Conservation (phyloP, 1,140 invertebrate genomes). For the Apis florea region DNA sequence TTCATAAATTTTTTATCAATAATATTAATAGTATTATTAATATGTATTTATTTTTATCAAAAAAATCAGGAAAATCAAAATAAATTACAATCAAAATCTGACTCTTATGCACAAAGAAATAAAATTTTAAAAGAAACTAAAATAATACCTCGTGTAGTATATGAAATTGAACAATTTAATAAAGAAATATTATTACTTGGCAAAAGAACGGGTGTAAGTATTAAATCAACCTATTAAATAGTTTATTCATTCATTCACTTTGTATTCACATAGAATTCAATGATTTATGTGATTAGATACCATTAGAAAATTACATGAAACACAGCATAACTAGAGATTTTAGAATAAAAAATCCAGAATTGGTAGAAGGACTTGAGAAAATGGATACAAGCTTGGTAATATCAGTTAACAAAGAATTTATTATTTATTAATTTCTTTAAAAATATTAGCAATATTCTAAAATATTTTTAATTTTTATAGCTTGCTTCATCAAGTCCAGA, state of each 20-base stretch:
- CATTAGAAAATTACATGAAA: slow-evolving; percentile 81
- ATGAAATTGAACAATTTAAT: slow-evolving; percentile 83
- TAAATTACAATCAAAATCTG: slow-evolving; percentile 71
- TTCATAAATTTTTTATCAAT: background rate
- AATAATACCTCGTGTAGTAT: slow-evolving; percentile 82
- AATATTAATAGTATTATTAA: background rate
- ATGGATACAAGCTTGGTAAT: slow-evolving; percentile 72
- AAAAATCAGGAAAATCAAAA: slow-evolving; percentile 69
- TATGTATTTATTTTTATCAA: background rate
- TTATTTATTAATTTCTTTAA: background rate
- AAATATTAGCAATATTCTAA: background rate
- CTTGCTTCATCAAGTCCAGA: background rate
- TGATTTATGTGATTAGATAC: slow-evolving; percentile 59
- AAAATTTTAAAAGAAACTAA: slow-evolving; percentile 83
- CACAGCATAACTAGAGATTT: slow-evolving; percentile 82
- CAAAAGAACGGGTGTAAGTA: slow-evolving; percentile 81
- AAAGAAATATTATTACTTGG: slow-evolving; percentile 81
- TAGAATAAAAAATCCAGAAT: slow-evolving; percentile 78
- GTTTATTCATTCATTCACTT: background rate
- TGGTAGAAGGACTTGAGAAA: slow-evolving; percentile 79
- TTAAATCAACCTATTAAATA: background rate
- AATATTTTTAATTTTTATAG: background rate
- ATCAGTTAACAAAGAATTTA: background rate
- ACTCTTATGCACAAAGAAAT: slow-evolving; percentile 77
- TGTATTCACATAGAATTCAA: background rate